Conservation (phyloP, 2,113 vertebrate genomes). For the Odocoileus virginianus region DNA sequence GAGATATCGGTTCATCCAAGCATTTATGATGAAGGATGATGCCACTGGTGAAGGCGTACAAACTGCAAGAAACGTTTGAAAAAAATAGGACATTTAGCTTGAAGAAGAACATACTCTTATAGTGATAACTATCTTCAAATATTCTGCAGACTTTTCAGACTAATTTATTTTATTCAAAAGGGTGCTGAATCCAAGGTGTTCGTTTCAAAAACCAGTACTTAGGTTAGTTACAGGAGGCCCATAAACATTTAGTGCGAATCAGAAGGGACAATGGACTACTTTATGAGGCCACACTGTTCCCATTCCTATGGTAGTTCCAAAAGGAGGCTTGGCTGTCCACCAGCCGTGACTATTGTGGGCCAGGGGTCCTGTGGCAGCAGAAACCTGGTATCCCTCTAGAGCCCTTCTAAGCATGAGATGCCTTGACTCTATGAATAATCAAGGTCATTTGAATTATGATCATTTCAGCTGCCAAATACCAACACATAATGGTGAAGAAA, state of each 20-base stretch:
- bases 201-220: conserved; percentile 15
- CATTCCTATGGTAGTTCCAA: neutral
- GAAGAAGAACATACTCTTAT: neutral
- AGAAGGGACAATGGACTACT: neutral
- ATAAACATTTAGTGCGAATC: neutral
- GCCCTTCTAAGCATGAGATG: neutral
- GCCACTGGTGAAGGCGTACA: neutral
- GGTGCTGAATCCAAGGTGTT: neutral
- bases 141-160: neutral
- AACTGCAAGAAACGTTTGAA: neutral
- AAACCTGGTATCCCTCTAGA: neutral
- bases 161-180: neutral
- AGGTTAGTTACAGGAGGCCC: neutral
- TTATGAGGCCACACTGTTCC: neutral
- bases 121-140: neutral
- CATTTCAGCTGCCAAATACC: conserved; percentile 76
- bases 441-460: neutral
- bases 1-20: neutral
- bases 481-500: rapidly evolving
- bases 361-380: neutral
- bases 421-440: neutral
- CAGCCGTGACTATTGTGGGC: neutral
- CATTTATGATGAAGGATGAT: neutral
- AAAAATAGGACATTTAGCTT: neutral
- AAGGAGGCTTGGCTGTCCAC: neutral